Percentiles rank a stretch among this genome's conserved stretches.
phyloP scores from a whole-genome alignment of 2,797 vertebrate genomes.

The Stomatorhinus walkeri region DNA sequence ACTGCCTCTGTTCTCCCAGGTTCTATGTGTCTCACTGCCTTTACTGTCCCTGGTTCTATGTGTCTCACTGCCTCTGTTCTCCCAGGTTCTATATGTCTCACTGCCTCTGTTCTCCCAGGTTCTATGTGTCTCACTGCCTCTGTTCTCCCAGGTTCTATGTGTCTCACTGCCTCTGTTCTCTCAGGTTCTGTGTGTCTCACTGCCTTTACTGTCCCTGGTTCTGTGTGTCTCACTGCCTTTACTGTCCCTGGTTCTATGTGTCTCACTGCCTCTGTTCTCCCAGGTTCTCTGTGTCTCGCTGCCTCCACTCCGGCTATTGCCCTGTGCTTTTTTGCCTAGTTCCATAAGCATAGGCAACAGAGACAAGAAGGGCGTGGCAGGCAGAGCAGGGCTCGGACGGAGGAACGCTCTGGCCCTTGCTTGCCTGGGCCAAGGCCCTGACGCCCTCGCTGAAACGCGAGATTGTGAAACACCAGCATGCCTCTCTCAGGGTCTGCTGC shows the following conservation, averaged over 20 bases:
- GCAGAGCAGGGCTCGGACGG: not conserved
- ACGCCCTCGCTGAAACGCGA: not conserved
- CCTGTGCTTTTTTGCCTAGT: not conserved
- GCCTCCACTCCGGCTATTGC: not conserved
- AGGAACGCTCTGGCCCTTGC: not conserved
- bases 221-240: constrained; percentile 16
- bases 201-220: not conserved
- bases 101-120: constrained; percentile 7
- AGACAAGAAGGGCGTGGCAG: not conserved
- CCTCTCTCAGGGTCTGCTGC: not conserved
- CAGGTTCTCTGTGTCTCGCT: not conserved
- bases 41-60: not conserved
- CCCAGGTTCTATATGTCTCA: not conserved
- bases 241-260: not conserved
- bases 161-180: not conserved
- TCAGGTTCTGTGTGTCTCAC: too few species aligned
- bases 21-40: not conserved
- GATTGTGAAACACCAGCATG: constrained; percentile 8
- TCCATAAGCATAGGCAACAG: not conserved
- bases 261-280: constrained; percentile 13
- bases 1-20: constrained; percentile 12
- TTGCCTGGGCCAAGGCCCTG: not conserved
- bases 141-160: not conserved
- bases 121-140: not conserved
- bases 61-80: constrained; percentile 12